A percentile compares a stretch with the other conserved stretches of the same genome.
These are phyloP conservation scores for Chlorops oryzae DNA, from an alignment of 1,140 invertebrate genomes.

Conservation along the genomic window DNA sequence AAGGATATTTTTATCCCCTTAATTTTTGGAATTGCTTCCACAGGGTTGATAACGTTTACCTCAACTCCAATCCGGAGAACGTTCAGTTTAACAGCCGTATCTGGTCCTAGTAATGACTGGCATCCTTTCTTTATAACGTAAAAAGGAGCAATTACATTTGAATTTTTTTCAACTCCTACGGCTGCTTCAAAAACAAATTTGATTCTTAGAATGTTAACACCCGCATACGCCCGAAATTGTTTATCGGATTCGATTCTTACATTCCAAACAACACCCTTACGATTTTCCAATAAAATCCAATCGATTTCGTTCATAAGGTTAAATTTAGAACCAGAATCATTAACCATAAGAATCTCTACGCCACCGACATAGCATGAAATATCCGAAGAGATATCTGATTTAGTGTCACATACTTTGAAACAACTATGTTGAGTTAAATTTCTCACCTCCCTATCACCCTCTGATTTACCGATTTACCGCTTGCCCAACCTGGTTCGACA, in stretches of 20 bases:
- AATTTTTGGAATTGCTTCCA: neutral
- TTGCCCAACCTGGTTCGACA: too few relatives aligned
- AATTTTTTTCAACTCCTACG: neutral
- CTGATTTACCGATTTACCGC: too few relatives aligned
- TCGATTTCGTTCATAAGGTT: conserved; percentile 1
- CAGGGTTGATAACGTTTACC: conserved; percentile 23
- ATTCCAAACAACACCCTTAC: neutral
- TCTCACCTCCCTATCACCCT: too few relatives aligned
- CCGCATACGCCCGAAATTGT: neutral
- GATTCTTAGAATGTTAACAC: too few relatives aligned
- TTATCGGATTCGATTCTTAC: neutral
- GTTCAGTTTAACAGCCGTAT: neutral
- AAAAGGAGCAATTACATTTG: neutral
- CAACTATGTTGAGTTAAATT: too few relatives aligned
- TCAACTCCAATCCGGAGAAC: neutral
- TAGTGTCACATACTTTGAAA: too few relatives aligned
- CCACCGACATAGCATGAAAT: too few relatives aligned
- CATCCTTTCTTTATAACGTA: conserved; percentile 1
- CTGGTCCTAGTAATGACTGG: neutral
- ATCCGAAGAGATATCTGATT: too few relatives aligned
- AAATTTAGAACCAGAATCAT: too few relatives aligned
- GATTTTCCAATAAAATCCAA: conserved; percentile 10
- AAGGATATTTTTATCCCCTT: conserved; percentile 1
- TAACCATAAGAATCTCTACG: too few relatives aligned
- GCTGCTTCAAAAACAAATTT: too few relatives aligned